A percentile compares a stretch with the other conserved stretches of the same genome.
These are phyloP conservation scores for Ophonus ardosiacus DNA, from an alignment of 2,888 invertebrate genomes.

Conservation along the genomic window DNA sequence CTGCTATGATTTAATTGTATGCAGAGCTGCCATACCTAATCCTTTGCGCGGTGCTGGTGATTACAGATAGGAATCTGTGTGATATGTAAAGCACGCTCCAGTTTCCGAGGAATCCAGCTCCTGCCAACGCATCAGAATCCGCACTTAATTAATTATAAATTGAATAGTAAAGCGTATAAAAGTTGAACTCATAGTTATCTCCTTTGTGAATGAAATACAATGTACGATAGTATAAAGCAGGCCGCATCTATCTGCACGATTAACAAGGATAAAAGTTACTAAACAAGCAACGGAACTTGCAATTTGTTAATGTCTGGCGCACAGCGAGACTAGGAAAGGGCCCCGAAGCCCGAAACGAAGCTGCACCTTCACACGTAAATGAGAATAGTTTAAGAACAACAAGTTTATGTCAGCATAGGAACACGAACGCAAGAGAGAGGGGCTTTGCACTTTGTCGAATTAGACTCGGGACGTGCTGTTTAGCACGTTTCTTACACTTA, in stretches of 20 bases:
- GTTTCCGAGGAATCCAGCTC: neutral
- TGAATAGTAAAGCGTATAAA: conserved; percentile 39
- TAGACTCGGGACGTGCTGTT: neutral
- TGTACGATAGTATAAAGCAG: conserved; percentile 18
- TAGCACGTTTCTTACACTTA: neutral
- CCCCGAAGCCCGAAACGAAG: conserved; percentile 28
- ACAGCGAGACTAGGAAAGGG: neutral
- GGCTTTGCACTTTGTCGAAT: conserved; percentile 1
- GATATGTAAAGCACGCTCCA: neutral
- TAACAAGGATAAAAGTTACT: conserved; percentile 51
- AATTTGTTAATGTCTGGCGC: conserved; percentile 51
- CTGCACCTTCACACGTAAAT: conserved; percentile 59
- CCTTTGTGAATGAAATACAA: conserved; percentile 48
- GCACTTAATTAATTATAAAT: conserved; percentile 40
- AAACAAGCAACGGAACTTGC: conserved; percentile 47
- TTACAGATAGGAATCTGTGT: neutral
- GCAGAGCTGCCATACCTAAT: neutral
- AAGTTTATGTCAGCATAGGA: conserved; percentile 44
- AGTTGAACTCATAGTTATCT: conserved; percentile 10
- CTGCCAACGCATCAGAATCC: conserved; percentile 17
- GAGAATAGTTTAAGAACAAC: conserved; percentile 60
- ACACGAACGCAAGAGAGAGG: neutral
- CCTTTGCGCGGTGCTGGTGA: neutral
- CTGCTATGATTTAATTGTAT: neutral
- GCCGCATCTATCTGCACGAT: conserved; percentile 43